Evolutionary conservation across 2,113 vertebrate species (phyloP).

Genomic region (Candoia aspera): DNA sequence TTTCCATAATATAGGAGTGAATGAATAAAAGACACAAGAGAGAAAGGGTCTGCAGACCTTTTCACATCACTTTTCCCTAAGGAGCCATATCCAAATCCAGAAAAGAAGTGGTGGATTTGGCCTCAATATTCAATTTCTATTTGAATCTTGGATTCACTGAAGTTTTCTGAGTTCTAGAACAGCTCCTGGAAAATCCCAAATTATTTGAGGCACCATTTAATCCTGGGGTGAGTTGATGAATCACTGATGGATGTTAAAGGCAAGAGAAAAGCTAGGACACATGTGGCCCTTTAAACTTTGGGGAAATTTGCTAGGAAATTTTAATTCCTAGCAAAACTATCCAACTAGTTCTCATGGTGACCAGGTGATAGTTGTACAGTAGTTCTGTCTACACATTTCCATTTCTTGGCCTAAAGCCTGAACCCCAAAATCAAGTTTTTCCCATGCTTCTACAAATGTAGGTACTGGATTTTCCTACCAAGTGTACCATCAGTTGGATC

Average conservation of each 20-base stretch:
- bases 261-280: too few species aligned
- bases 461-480: not conserved
- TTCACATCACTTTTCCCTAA: not conserved
- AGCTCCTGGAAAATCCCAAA: not conserved
- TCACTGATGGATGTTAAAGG: too few species aligned
- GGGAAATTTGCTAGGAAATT: too few species aligned
- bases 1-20: constrained; percentile 38
- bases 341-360: too few species aligned
- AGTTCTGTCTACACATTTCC: not conserved
- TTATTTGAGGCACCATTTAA: not conserved
- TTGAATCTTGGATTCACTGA: not conserved
- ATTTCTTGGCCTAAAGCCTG: too few species aligned
- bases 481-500: too few species aligned
- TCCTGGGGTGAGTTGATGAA: not conserved
- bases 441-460: not conserved
- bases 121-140: not conserved
- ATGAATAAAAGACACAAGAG: constrained; percentile 32
- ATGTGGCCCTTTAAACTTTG: too few species aligned
- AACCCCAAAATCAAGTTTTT: not conserved
- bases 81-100: not conserved
- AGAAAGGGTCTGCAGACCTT: not conserved
- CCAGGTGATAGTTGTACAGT: too few species aligned
- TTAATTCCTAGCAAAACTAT: too few species aligned
- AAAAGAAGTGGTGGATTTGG: not conserved
- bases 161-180: not conserved